A percentile compares a stretch with the other conserved stretches of the same genome.
Conservation (phyloP, 2,113 vertebrate genomes). For the Pollachius pollachius region DNA sequence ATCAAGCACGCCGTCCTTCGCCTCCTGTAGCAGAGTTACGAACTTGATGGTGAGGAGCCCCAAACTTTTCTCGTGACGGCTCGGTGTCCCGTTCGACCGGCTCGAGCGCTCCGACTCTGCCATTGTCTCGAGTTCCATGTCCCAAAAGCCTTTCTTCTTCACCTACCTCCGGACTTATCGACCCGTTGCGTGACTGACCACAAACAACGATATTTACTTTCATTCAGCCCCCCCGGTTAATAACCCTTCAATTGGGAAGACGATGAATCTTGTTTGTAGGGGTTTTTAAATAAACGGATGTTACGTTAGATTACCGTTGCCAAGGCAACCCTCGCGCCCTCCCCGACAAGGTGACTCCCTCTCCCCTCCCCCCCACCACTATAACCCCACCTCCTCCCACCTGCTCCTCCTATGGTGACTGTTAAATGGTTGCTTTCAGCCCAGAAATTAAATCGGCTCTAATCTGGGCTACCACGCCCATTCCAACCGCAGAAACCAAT, state of each 20-base stretch:
- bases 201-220: not conserved
- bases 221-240: not conserved
- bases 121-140: constrained; percentile 57
- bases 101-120: constrained; percentile 57
- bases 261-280: constrained; percentile 20
- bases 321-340: constrained; percentile 50
- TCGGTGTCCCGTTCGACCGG: constrained; percentile 42
- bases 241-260: constrained; percentile 10
- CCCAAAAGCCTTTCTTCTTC: not conserved
- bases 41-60: constrained; percentile 79
- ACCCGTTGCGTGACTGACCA: not conserved
- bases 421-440: not conserved
- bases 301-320: constrained; percentile 70
- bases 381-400: constrained; percentile 17
- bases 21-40: constrained; percentile 72
- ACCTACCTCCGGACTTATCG: not conserved
- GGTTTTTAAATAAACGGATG: constrained; percentile 62
- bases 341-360: constrained; percentile 10
- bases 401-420: not conserved
- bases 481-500: not conserved
- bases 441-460: not conserved
- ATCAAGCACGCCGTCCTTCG: constrained; percentile 77
- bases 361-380: not conserved
- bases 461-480: not conserved
- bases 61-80: constrained; percentile 83